Evolutionary conservation across 92 coral and sea anemone genomes (phyloP), one percentile per base, ranked within the genome.

Genomic region (Micromussa lordhowensis): DNA sequence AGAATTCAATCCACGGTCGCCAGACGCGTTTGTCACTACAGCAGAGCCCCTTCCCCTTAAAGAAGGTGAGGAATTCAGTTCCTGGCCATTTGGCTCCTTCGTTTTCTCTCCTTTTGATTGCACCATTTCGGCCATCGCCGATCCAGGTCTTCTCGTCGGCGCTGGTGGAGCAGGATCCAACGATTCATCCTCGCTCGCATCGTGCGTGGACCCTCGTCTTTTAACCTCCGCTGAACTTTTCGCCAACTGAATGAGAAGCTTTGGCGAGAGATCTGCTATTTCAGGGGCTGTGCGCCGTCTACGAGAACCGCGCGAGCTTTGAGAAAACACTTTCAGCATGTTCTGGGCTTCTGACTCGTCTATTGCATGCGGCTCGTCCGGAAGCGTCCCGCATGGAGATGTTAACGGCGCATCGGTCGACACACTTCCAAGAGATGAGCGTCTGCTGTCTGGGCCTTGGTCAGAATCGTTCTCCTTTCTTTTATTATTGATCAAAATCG

Each of bases 251-350:
- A 86, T 86, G 30, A 86, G 77, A 44, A 86, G 83, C 82, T 86
- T 86, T 34, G 89, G 89, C 17, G 89, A 77, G 64, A 86, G 74
- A 19, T 86, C 89, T 66, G 75, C 53, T 64, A 78, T 77, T 17
- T 86, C 89, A 0, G 89, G 89, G 3, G 83, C 89, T 32, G 89
- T 63, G 3, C 89, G 89, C 36, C 89, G 83, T 24, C 89, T 83
- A 32, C 68, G 82, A 1, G 83, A 36, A 14, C 83, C 88, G 21
- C 73, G 83, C 0, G 82, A 12, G 35, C 83, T 86, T 86, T 86
- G 77, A 22, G 89, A 77, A 31, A 86, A 86, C 54, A 66, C 89
- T 19, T 86, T 77, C 7, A 86, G 83, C 74, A 84, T 31, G 49
- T 77, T 77, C 24, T 64, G 89, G 44, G 89, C 74, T 44, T 86